These are phyloP conservation scores for Calameuta filiformis DNA, from an alignment of 2,888 invertebrate species.

Conservation along the genomic window DNA sequence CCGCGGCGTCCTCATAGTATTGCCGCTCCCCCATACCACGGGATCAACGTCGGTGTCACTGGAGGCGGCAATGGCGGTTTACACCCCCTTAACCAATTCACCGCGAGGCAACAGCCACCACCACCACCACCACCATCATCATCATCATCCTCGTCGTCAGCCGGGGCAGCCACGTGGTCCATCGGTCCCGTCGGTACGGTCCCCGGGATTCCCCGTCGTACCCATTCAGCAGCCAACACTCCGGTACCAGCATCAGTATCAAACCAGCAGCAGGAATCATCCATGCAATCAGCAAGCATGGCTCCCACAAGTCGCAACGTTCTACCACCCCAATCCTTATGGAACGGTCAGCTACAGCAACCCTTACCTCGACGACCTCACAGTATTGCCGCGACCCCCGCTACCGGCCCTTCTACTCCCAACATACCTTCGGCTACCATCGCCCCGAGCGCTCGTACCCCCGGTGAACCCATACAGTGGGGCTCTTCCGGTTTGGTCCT, in stretches of 20 bases:
- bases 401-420: conserved; percentile 42
- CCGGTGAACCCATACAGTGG: conserved; percentile 61
- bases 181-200: conserved; percentile 32
- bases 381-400: conserved; percentile 71
- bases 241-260: conserved; percentile 47
- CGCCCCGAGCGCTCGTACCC: conserved; percentile 45
- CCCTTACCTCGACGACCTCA: conserved; percentile 70
- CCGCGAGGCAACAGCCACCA: conserved; percentile 38
- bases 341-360: conserved; percentile 59
- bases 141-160: conserved; percentile 26
- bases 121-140: conserved; percentile 25
- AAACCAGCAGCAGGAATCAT: conserved; percentile 28
- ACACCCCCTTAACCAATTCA: conserved; percentile 48
- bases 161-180: conserved; percentile 28
- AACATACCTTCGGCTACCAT: conserved; percentile 36
- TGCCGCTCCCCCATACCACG: conserved; percentile 67
- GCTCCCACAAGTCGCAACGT: conserved; percentile 45
- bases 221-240: conserved; percentile 50
- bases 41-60: conserved; percentile 69
- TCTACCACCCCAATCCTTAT: conserved; percentile 60
- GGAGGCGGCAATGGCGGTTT: conserved; percentile 51
- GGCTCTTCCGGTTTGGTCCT: conserved; percentile 59
- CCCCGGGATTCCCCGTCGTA: conserved; percentile 37
- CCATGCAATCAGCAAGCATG: conserved; percentile 12
- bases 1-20: conserved; percentile 70